Base-by-base conservation (phyloP, 2,888 invertebrate species). In the Melanophora roralis region DNA sequence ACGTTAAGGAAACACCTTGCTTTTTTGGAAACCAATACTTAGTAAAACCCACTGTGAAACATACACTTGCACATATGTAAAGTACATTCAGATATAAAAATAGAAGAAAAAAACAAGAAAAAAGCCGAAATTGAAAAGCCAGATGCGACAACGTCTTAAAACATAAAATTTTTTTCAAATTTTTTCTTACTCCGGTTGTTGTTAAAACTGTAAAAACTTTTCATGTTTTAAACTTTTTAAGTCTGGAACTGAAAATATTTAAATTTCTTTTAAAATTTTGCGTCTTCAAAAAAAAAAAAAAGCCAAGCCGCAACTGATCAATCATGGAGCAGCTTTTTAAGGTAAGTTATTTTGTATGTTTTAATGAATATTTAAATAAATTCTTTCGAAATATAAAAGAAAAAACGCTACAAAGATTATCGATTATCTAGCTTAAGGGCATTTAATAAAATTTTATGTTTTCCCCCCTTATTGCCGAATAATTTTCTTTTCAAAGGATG, bases 1-100 rank as follows among this genome's bases (percentile, higher is more conserved):
- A 69, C 69, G 69, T 77, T 77, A 77, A 77, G 76, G 69, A 69
- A 77, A 77, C 76, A 77, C 76, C 76, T 77, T 77, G 75, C 75
- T 75, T 75, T 74, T 69, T 76, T 71, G 69, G 76, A 59, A 69
- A 64, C 47, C 55, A 60, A 53, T 53, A 69, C 55, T 55, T 19
- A 69, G n/a, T n/a, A n/a, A n/a, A 53, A 43, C 57, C 9, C 14
- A 36, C 55, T 27, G 27, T 27, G 6, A 27, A 27, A 27, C 40
- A 7, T 4, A n/a, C 47, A 57, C 6, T 27, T 12, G 40, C 32
- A 51, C 14, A 45, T 3, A n/a, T n/a, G n/a, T n/a, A n/a, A n/a
- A n/a, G n/a, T n/a, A 34, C 47, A 21, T 14, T 34, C 34, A 3
- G 4, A 6, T 27, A 27, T 27, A 27, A 27, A 27, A 27, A 27